Evolutionary conservation across 2,113 vertebrate genomes (phyloP), one percentile per base, ranked within the genome.

Genomic region (Ochotona princeps): DNA sequence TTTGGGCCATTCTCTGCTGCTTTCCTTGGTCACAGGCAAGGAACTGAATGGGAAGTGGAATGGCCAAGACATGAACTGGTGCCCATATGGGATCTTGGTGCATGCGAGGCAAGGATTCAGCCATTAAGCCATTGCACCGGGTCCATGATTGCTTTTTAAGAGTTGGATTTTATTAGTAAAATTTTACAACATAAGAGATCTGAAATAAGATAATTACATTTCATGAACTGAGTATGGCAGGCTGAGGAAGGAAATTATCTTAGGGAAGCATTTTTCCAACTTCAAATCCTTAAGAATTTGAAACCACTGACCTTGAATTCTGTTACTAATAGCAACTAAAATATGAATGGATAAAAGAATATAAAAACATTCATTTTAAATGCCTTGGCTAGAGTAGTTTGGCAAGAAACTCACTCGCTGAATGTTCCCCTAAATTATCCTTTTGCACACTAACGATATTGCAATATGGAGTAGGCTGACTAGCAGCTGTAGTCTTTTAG

Each of bases 131-230:
- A 44, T 44, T 44, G 38, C 38, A 44, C 38, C 38, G 38, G 38
- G 38, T 6, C 38, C 75, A 63, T 70, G 32, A 1, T 0, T 35
- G 57, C 5, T 72, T 38, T 80, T 83, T 72, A 49, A 85, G 23
- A 80, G 5, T 63, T 91, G 5, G 49, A 60, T 63, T 95, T 93
- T 76, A 63, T 67, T 61, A n/a, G 28, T 86, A 54, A 92, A 89
- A 63, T 85, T 81, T 76, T 49, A 65, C 3, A 89, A 47, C 44
- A 23, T 12, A 35, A 86, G 49, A 49, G 86, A 93, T 7, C n/a
- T 14, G 10, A 86, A 75, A 73, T 32, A 73, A 8, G 11, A 51
- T 80, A 8, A 18, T 80, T 83, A 8, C 1, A 47, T 75, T 75
- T 74, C 72, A 9, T 25, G 80, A 72, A 83, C 9, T 75, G 72